These are phyloP conservation scores for Episyrphus balteatus DNA, from an alignment of 1,140 invertebrate species.

Conservation along the genomic window DNA sequence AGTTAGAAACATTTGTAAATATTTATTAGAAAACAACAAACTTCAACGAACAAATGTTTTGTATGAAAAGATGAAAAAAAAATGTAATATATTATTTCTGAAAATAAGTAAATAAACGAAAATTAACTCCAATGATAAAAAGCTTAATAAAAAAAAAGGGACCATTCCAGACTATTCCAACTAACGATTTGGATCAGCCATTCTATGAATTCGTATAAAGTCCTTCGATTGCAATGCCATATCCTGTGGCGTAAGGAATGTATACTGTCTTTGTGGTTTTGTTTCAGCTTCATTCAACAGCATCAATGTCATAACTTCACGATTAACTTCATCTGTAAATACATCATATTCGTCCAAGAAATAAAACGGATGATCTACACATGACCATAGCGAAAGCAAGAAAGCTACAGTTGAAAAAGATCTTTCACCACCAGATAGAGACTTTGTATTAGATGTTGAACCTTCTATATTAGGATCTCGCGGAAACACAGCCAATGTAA, in stretches of 20 bases:
- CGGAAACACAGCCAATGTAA: conserved; percentile 50
- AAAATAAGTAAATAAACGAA: no score
- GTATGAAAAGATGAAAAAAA: no score
- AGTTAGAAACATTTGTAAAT: no score
- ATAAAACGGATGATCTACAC: conserved; percentile 82
- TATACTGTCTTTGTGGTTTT: conserved; percentile 53
- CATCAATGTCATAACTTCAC: conserved; percentile 55
- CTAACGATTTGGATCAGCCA: no score
- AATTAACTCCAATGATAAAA: no score
- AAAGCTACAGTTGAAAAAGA: conserved; percentile 92
- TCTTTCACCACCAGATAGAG: conserved; percentile 88
- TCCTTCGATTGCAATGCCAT: conserved; percentile 42
- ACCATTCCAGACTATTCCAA: no score
- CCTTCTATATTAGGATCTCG: conserved; percentile 34
- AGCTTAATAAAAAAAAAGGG: no score
- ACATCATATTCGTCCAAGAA: conserved; percentile 98
- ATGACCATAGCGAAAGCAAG: conserved; percentile 87
- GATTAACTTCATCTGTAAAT: conserved; percentile 81
- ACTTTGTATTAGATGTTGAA: conserved; percentile 41
- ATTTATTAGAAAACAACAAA: no score
- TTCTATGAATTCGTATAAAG: conserved; percentile 47
- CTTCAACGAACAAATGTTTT: no score
- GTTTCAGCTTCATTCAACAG: conserved; percentile 51
- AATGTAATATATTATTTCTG: no score
- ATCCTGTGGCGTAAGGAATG: conserved; percentile 67